phyloP scores from a whole-genome alignment of 2,113 vertebrate species.

The Cephalopholis sonnerati region DNA sequence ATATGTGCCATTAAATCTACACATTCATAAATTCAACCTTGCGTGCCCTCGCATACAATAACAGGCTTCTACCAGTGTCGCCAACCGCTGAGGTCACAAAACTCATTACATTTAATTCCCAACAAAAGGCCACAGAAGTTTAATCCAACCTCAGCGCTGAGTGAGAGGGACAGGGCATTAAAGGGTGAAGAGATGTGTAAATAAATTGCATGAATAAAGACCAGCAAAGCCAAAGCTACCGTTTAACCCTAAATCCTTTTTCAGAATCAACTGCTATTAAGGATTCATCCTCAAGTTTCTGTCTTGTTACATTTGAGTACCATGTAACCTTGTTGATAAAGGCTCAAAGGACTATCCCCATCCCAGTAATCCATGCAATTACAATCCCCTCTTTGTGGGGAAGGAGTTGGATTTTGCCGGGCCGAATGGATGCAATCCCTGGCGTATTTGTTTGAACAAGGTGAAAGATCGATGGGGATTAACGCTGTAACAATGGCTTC shows the following conservation, averaged over 20 bases:
- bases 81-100: conserved; percentile 30
- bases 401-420: conserved; percentile 62
- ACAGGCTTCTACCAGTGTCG: conserved; percentile 21
- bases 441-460: conserved; percentile 75
- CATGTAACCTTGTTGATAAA: conserved; percentile 79
- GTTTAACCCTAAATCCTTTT: conserved; percentile 66
- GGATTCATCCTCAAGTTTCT: conserved; percentile 54
- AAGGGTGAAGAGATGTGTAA: conserved; percentile 52
- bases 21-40: conserved; percentile 29
- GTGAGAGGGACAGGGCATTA: conserved; percentile 48
- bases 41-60: conserved; percentile 6
- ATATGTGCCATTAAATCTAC: conserved; percentile 48
- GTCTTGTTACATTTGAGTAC: conserved; percentile 65
- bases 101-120: conserved; percentile 47
- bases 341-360: conserved; percentile 74
- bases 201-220: conserved; percentile 51
- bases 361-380: conserved; percentile 77
- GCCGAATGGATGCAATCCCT: conserved; percentile 58
- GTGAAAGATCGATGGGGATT: conserved; percentile 84
- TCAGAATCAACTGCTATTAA: conserved; percentile 53
- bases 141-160: conserved; percentile 40
- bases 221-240: conserved; percentile 16
- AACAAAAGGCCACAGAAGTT: conserved; percentile 61
- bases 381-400: conserved; percentile 75
- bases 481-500: conserved; percentile 68